These are phyloP conservation scores for Holothuria scabra DNA, from an alignment of 53 echinoderm and acorn worm species.

Conservation along the genomic window DNA sequence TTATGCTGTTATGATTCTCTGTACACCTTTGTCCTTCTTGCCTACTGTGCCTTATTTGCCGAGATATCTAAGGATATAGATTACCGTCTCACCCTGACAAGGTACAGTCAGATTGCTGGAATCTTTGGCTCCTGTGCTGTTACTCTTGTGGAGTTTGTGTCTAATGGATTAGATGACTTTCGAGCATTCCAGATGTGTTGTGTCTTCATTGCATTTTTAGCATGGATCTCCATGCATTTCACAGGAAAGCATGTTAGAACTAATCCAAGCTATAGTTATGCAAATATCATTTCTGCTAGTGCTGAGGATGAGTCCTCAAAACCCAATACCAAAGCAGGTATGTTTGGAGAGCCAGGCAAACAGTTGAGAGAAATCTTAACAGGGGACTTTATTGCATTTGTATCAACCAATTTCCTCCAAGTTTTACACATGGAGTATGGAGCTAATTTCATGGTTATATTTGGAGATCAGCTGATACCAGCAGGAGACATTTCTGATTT, in stretches of 20 bases:
- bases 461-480: conserved; percentile 86
- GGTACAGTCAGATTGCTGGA: conserved; percentile 76
- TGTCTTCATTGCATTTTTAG: conserved; percentile 76
- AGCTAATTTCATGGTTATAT: conserved; percentile 79
- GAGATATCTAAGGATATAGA: conserved; percentile 85
- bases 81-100: conserved; percentile 80
- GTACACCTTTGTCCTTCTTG: conserved; percentile 82
- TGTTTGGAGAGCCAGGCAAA: conserved; percentile 33
- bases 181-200: conserved; percentile 82
- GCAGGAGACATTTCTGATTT: conserved; percentile 60
- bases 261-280: conserved; percentile 21
- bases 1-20: conserved; percentile 86
- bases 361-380: conserved; percentile 80
- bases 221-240: conserved; percentile 89
- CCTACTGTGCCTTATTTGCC: conserved; percentile 84
- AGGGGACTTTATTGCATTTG: conserved; percentile 80
- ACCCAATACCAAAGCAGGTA: neutral
- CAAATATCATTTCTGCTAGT: neutral
- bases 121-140: conserved; percentile 75
- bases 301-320: neutral
- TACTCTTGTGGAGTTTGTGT: conserved; percentile 70
- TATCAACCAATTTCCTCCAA: conserved; percentile 82
- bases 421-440: conserved; percentile 78
- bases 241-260: conserved; percentile 74
- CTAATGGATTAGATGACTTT: conserved; percentile 81